Base-by-base conservation (phyloP, 2,113 vertebrate genomes). In the Felis chaus region DNA sequence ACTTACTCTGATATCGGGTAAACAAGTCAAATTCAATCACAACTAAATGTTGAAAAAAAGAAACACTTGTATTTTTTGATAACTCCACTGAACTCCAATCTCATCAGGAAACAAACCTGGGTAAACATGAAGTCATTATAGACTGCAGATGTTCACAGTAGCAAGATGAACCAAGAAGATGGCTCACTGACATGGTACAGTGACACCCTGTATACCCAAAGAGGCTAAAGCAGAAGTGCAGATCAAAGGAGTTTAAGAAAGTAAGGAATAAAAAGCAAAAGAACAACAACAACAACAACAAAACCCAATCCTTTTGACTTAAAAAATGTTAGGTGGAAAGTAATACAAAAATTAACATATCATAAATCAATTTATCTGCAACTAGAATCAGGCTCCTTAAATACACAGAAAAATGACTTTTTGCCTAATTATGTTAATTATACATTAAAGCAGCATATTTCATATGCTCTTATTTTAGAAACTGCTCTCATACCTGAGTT, bases 401-500 rank as follows among this genome's bases (percentile, higher is more conserved):
- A 86, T 39, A 93, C 19, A 12, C n/a, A 89, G 21, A 76, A 96
- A 95, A 41, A 3, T 55, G 57, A 84, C 65, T 82, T 87, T 92
- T 91, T 55, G 31, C 50, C 18, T 92, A 79, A 3, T 84, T 85
- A 89, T 0, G 85, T 94, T 61, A 95, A 83, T 76, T 87, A 88
- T 3, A 87, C 50, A 92, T 71, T 94, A 91, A 92, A 79, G 45
- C 7, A 78, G 78, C 4, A 90, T 19, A 92, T 39, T 93, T 86
- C 50, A 55, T 27, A 87, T 11, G 11, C 48, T 96, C 3, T 89
- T 73, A 86, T 65, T 96, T 97, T 87, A 90, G 16, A 92, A 89
- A 71, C 15, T 18, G 50, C 11, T 68, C 29, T 31, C 76, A 94
- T 96, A 98, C 66, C 73, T 98, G 94, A 95, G 96, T 96, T 94